These are phyloP conservation scores for Nematostella vectensis DNA, from an alignment of 92 coral and sea anemone species.

Conservation along the genomic window DNA sequence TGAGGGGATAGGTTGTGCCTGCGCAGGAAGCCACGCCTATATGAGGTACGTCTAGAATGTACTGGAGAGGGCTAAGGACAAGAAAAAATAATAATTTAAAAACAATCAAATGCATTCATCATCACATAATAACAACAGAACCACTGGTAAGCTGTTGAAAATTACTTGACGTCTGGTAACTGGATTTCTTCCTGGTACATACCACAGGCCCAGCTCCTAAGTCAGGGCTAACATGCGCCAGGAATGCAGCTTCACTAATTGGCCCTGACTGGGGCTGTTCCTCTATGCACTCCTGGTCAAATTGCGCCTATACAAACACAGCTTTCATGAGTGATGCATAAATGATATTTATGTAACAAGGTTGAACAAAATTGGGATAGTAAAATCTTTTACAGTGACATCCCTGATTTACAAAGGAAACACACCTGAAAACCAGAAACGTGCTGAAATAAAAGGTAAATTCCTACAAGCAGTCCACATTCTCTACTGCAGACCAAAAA, in stretches of 20 bases:
- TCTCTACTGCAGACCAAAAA: too few relatives aligned
- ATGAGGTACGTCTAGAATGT: conserved; percentile 7
- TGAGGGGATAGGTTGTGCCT: conserved; percentile 17
- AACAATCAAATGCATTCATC: not conserved
- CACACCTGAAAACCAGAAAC: too few relatives aligned
- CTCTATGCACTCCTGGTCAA: conserved; percentile 29
- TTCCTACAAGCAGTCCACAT: too few relatives aligned
- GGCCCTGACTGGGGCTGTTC: conserved; percentile 19
- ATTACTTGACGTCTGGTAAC: too few relatives aligned
- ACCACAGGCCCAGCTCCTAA: conserved; percentile 49
- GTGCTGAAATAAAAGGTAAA: too few relatives aligned
- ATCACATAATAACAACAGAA: too few relatives aligned
- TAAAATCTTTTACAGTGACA: too few relatives aligned
- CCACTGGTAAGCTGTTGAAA: too few relatives aligned
- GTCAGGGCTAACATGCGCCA: conserved; percentile 32
- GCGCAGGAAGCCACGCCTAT: conserved; percentile 5
- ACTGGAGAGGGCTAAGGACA: conserved; percentile 8
- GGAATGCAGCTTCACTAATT: conserved; percentile 11
- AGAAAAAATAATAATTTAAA: not conserved
- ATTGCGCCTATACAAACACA: conserved; percentile 20
- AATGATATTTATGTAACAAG: too few relatives aligned
- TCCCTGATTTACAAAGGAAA: too few relatives aligned
- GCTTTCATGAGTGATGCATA: not conserved
- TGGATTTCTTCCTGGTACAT: too few relatives aligned
- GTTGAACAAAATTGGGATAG: too few relatives aligned